These are phyloP conservation scores for Myxocyprinus asiaticus DNA, from an alignment of 2,113 vertebrate species.

Conservation along the genomic window DNA sequence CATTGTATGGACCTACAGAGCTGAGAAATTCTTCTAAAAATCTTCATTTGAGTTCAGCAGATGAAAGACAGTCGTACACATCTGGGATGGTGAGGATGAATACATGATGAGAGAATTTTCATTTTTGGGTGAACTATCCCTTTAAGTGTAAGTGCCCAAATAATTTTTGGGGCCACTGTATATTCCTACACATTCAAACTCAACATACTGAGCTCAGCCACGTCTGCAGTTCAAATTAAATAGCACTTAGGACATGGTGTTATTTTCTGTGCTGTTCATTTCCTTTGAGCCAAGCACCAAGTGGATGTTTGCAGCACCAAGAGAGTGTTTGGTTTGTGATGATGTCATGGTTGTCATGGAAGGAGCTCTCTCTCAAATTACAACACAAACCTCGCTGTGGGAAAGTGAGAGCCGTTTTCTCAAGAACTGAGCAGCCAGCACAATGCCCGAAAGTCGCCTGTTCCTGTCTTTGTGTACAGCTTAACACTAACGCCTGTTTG, in stretches of 20 bases:
- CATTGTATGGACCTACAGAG: no score
- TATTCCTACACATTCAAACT: no score
- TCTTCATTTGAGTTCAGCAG: no score
- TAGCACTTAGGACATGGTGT: no score
- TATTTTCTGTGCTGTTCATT: constrained; percentile 4
- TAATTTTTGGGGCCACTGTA: no score
- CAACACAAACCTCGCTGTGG: constrained; percentile 51
- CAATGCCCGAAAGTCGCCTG: background rate
- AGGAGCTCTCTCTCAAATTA: constrained; percentile 47
- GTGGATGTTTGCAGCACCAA: background rate
- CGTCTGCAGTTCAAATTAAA: background rate
- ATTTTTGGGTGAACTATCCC: no score
- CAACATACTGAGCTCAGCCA: background rate
- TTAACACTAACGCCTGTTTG: constrained; percentile 45
- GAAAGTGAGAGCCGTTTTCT: constrained; percentile 32
- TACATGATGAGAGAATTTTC: no score
- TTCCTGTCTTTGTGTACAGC: constrained; percentile 44
- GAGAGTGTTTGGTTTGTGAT: constrained; percentile 44
- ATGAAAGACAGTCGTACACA: no score
- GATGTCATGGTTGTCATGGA: constrained; percentile 53
- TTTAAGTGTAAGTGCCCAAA: no score
- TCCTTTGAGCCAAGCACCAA: background rate
- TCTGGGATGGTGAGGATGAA: no score
- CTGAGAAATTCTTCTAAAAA: no score
- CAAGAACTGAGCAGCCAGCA: constrained; percentile 19